phyloP scores from a whole-genome alignment of 2,888 invertebrate genomes.

The Rhingia campestris region DNA sequence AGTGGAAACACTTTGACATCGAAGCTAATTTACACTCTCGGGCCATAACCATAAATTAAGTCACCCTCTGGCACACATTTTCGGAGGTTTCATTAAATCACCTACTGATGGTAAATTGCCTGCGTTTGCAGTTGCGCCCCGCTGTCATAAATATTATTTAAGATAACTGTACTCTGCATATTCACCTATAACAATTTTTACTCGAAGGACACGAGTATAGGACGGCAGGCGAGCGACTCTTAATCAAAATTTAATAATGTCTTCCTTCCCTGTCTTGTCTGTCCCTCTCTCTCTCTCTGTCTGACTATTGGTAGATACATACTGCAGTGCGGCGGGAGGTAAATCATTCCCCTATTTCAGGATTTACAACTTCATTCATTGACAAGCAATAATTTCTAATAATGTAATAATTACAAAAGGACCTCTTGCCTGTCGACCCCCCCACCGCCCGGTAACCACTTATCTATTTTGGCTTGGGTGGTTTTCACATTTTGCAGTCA shows the following conservation, averaged over 20 bases:
- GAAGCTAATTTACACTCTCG: constrained; percentile 69
- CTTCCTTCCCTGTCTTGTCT: too few relatives aligned
- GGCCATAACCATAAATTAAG: constrained; percentile 69
- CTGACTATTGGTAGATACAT: neutral
- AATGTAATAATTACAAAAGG: constrained; percentile 72
- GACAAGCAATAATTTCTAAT: constrained; percentile 73
- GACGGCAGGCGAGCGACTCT: constrained; percentile 34
- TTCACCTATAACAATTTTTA: constrained; percentile 35
- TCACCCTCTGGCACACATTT: constrained; percentile 64
- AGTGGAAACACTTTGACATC: constrained; percentile 59
- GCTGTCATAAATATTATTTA: constrained; percentile 74
- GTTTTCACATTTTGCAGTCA: constrained; percentile 52
- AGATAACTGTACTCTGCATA: constrained; percentile 57
- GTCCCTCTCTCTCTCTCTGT: neutral
- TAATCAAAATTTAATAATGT: constrained; percentile 74
- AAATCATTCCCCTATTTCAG: constrained; percentile 54
- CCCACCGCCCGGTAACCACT: constrained; percentile 19
- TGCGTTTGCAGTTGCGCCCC: constrained; percentile 65
- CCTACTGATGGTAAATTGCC: constrained; percentile 61
- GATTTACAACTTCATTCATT: constrained; percentile 49
- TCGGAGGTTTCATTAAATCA: constrained; percentile 72
- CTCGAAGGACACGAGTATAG: neutral
- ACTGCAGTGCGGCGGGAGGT: constrained; percentile 38
- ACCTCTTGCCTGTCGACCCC: constrained; percentile 21
- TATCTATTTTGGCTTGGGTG: constrained; percentile 30